Percentiles rank a stretch among this genome's conserved stretches.
Conservation (phyloP, 2,888 invertebrate genomes). For the Poecilus cupreus region DNA sequence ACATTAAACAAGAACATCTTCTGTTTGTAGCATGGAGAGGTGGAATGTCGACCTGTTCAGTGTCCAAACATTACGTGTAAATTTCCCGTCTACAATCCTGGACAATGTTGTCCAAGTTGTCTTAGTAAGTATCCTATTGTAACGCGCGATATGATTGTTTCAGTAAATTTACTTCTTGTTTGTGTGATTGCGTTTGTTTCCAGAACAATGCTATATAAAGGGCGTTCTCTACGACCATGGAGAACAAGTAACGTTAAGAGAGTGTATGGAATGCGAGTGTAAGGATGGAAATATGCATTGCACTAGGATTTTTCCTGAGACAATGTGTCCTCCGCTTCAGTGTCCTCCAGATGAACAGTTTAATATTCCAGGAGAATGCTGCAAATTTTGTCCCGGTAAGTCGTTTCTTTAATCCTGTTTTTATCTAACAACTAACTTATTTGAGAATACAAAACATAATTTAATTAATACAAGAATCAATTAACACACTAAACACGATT, state of each 20-base stretch:
- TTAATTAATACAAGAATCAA: no score
- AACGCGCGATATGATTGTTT: neutral
- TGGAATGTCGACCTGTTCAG: slow-evolving; percentile 87
- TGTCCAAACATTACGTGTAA: slow-evolving; percentile 87
- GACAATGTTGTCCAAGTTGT: slow-evolving; percentile 91
- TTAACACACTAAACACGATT: no score
- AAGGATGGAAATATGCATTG: slow-evolving; percentile 89
- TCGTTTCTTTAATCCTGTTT: neutral
- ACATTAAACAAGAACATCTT: neutral
- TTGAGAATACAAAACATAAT: no score
- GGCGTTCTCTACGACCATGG: slow-evolving; percentile 87
- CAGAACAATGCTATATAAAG: slow-evolving; percentile 83
- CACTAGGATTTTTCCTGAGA: slow-evolving; percentile 81
- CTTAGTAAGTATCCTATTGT: slow-evolving; percentile 80
- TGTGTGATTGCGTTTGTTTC: slow-evolving; percentile 62
- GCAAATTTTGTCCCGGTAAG: slow-evolving; percentile 91
- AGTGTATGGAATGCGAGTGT: slow-evolving; percentile 89
- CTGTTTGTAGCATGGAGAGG: slow-evolving; percentile 84
- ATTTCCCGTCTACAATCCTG: slow-evolving; percentile 85
- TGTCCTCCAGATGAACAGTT: slow-evolving; percentile 87
- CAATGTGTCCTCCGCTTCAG: slow-evolving; percentile 84
- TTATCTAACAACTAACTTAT: slow-evolving; percentile 14
- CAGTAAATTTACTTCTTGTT: neutral
- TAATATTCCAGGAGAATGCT: slow-evolving; percentile 89
- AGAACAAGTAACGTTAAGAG: slow-evolving; percentile 82